Conservation (phyloP, 2,113 vertebrate species). For the Poeciliopsis retropinna region DNA sequence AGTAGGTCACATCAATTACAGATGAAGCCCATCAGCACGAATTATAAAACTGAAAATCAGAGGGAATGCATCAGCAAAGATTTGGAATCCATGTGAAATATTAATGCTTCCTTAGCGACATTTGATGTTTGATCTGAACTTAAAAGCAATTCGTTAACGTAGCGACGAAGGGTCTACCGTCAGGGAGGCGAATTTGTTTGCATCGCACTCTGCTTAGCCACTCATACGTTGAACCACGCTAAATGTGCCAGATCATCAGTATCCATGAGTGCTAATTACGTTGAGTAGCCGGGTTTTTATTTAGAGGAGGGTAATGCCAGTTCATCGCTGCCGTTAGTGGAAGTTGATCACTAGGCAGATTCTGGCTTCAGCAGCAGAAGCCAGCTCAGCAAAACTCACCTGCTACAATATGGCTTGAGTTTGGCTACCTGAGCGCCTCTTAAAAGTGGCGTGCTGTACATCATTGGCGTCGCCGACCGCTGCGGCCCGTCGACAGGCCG, state of each 20-base stretch:
- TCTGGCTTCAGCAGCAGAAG: slow-evolving; percentile 66
- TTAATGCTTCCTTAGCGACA: slow-evolving; percentile 27
- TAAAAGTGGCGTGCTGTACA: slow-evolving; percentile 47
- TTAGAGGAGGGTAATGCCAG: slow-evolving; percentile 47
- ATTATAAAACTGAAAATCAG: slow-evolving; percentile 23
- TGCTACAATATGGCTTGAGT: slow-evolving; percentile 68
- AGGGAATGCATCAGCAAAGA: slow-evolving; percentile 20
- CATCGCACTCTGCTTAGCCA: background rate
- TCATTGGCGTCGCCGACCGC: slow-evolving; percentile 56
- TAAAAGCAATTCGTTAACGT: slow-evolving; percentile 14
- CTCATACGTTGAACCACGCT: slow-evolving; percentile 31
- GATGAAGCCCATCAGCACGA: slow-evolving; percentile 28
- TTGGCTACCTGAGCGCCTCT: slow-evolving; percentile 58
- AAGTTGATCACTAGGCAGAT: slow-evolving; percentile 81
- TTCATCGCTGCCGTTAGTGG: slow-evolving; percentile 64
- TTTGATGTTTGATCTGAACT: slow-evolving; percentile 39
- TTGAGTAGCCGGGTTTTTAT: slow-evolving; percentile 31
- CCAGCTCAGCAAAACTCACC: slow-evolving; percentile 78
- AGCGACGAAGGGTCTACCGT: background rate
- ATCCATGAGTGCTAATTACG: slow-evolving; percentile 58
- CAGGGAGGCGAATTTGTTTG: background rate
- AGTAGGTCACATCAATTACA: slow-evolving; percentile 41
- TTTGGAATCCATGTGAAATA: slow-evolving; percentile 38
- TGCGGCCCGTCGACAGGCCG: slow-evolving; percentile 64
- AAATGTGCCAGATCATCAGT: slow-evolving; percentile 59